Evolutionary conservation across 2,888 invertebrate species (phyloP), one percentile per base, ranked within the genome.

Genomic region (Calephelis perditalis): DNA sequence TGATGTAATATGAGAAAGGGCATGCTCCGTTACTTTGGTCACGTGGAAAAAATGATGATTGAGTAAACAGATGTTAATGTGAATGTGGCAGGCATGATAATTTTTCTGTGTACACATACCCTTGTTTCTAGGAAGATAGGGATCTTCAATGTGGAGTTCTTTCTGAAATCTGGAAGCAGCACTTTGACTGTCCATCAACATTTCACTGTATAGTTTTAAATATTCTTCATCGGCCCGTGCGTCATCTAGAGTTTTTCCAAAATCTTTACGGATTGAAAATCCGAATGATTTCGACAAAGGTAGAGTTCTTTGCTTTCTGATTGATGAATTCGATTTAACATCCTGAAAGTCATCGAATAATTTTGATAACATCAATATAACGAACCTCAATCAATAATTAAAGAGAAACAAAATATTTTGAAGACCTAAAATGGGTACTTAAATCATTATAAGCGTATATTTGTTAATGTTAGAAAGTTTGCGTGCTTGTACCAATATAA

Each of bases 151-250:
- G 15, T 77, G 76, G 26, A 78, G 75, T 4, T 68, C 68, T 7
- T 69, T 73, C 2, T 71, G 71, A 15, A 73, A 67, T 36, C 63
- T 72, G 36, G 78, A 77, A 7, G 70, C 72, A 0, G 75, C 74
- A 63, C 79, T 80, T 54, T 74, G 75, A 43, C 77, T 81, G 2
- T 74, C 73, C 45, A 70, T 79, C 64, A 78, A 58, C 70, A 82
- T 78, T 60, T 84, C 82, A 35, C 76, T 73, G 60, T 84, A 83
- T 44, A 78, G 70, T 9, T 78, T 76, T 63, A 75, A 70, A 60
- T 76, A 77, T 56, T 79, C 76, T 59, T 73, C 68, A 37, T 73
- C 76, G 3, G 78, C 58, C 0, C 65, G 67, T 0, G 66, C 65
- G 11, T 78, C 75, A 5, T 73, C 71, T 9, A 75, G 59, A 7